phyloP scores from a whole-genome alignment of 2,797 vertebrate species.

The Peromyscus melanophrys region DNA sequence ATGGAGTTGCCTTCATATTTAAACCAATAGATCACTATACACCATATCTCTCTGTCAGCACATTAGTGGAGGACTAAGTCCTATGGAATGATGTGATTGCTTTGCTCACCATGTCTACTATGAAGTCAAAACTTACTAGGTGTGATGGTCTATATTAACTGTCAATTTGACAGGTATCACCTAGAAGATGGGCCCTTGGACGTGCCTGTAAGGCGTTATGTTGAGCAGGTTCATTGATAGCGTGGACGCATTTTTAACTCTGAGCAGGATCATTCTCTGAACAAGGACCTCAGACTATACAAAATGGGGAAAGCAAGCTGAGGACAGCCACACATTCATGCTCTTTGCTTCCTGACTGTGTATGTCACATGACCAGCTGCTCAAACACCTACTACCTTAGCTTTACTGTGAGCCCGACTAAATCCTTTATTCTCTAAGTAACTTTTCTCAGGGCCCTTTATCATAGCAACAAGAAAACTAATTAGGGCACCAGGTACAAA shows the following conservation, averaged over 20 bases:
- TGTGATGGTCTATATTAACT: not conserved
- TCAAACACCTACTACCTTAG: not conserved
- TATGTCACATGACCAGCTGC: not conserved
- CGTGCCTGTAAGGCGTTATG: not conserved
- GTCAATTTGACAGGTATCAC: not conserved
- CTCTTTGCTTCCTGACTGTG: not conserved
- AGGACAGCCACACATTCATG: not conserved
- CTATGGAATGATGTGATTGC: not conserved
- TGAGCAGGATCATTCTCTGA: not conserved
- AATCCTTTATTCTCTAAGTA: not conserved
- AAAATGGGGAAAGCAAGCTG: not conserved
- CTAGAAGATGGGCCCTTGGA: not conserved
- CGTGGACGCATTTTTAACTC: not conserved
- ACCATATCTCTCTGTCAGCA: fast-evolving
- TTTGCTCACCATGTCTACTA: not conserved
- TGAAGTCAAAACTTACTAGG: not conserved
- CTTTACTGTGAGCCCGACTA: not conserved
- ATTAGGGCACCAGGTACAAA: not conserved
- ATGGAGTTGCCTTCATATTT: too few species aligned
- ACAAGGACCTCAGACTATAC: not conserved
- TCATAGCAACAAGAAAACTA: not conserved
- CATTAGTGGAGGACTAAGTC: not conserved
- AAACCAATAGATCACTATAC: not conserved
- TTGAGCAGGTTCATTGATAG: not conserved
- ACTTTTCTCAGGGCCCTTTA: not conserved